phyloP scores from a whole-genome alignment of 2,797 vertebrate genomes.

The Anguilla obscura region DNA sequence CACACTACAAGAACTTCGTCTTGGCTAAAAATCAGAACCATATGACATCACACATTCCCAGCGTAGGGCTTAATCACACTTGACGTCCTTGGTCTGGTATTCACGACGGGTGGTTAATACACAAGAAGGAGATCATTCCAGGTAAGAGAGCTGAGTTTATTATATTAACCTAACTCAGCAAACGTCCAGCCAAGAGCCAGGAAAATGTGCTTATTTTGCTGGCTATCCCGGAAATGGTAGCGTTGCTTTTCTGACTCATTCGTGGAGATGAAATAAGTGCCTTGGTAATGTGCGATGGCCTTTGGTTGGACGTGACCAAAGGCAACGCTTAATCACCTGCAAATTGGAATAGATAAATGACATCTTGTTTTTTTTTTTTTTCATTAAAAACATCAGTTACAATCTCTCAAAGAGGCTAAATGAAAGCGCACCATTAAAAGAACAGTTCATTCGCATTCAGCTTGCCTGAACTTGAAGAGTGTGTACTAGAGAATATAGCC shows the following conservation, averaged over 20 bases:
- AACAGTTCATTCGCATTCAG: neutral
- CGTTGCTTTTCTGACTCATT: conserved; percentile 15
- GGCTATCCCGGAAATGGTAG: conserved; percentile 14
- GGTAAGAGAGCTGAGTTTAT: conserved; percentile 37
- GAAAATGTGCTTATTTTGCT: neutral
- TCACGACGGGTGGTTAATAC: neutral
- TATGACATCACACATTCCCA: neutral
- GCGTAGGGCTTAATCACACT: neutral
- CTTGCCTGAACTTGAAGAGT: neutral
- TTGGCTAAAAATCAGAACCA: neutral
- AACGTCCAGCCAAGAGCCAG: neutral
- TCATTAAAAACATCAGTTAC: conserved; percentile 31
- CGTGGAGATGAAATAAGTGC: conserved; percentile 11
- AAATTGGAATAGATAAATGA: neutral
- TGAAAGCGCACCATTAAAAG: neutral
- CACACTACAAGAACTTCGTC: too few relatives aligned
- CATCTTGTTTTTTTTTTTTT: conserved; percentile 2
- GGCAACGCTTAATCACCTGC: neutral
- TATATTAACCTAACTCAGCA: conserved; percentile 12
- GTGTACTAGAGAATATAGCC: too few relatives aligned
- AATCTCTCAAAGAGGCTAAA: neutral
- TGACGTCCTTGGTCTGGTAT: neutral
- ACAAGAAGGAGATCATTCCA: conserved; percentile 21
- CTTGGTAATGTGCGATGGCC: neutral
- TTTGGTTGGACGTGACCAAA: neutral